Evolutionary conservation across 2,888 invertebrate species (phyloP), one percentile per base, ranked within the genome.

Genomic region (Biston betularia): DNA sequence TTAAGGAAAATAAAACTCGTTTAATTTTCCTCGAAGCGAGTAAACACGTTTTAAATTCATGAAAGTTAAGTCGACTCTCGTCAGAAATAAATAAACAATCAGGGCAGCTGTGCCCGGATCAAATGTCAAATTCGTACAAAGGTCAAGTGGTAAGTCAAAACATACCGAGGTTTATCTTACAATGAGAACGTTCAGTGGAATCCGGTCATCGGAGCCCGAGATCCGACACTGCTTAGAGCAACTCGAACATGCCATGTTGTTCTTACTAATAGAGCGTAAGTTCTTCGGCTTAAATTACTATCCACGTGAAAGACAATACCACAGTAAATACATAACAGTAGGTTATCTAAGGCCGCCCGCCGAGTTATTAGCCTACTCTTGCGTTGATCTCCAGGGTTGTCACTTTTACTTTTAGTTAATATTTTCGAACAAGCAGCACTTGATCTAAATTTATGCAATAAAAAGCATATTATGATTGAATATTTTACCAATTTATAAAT

Each of bases 171-270:
- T 73, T 89, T 86, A 87, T 87, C 84, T 86, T 81, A 80, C 79
- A 78, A 69, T 73, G 77, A 75, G 79, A 75, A 76, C 76, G 76
- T 81, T 87, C 77, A 79, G 75, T 81, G 82, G 87, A 89, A 89
- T 75, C 82, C 82, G 85, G 88, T 77, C 87, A 90, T 82, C 75
- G 79, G 86, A 88, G 83, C 83, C 78, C 78, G 76, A 77, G 76
- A 73, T 75, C 63, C 63, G 56, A 65, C 68, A 61, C 61, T 50
- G 50, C 45, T 60, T 61, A 46, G 76, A 76, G 68, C 71, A 77
- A 77, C 72, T 73, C 72, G 69, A 70, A 58, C 71, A 72, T 75
- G 74, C 74, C 70, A 59, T 69, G 56, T 69, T 65, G 63, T 70
- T 63, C 46, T 67, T 58, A 68, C 62, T 78, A 79, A 77, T 74